These are phyloP conservation scores for Apodemia duryi DNA, from an alignment of 2,888 invertebrate genomes.

Conservation along the genomic window DNA sequence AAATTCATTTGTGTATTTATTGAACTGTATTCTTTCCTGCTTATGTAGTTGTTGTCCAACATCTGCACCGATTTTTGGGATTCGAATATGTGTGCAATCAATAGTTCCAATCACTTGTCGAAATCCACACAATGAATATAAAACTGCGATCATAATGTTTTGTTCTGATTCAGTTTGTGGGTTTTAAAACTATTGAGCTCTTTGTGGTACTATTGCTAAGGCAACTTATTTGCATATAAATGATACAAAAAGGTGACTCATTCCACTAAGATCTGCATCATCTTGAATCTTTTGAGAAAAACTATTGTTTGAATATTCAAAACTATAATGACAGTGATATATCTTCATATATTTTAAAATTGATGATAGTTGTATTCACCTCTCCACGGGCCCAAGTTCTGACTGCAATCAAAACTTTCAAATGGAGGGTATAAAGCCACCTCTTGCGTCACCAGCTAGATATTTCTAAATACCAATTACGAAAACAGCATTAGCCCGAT, in stretches of 20 bases:
- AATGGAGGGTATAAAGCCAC: not conserved
- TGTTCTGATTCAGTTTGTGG: not conserved
- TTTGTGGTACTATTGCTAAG: not conserved
- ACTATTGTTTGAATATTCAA: too few relatives aligned
- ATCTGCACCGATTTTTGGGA: not conserved
- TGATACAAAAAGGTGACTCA: not conserved
- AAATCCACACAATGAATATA: not conserved
- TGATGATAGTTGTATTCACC: not conserved
- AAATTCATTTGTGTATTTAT: not conserved
- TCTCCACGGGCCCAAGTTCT: conserved; percentile 3
- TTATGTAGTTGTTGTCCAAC: not conserved
- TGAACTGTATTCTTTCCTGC: conserved; percentile 1
- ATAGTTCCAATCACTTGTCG: not conserved
- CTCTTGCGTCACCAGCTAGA: not conserved
- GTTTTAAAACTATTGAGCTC: not conserved
- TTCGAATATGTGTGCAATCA: not conserved
- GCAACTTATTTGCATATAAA: not conserved
- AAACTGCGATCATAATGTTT: not conserved
- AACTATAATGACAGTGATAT: too few relatives aligned
- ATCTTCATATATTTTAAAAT: too few relatives aligned
- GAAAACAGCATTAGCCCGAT: too few relatives aligned
- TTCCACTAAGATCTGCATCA: not conserved
- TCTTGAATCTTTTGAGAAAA: too few relatives aligned
- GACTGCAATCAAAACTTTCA: not conserved
- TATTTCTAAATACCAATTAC: not conserved